Evolutionary conservation across 2,888 invertebrate genomes (phyloP), one percentile per base, ranked within the genome.

Genomic region (Philhelius pedissequus): DNA sequence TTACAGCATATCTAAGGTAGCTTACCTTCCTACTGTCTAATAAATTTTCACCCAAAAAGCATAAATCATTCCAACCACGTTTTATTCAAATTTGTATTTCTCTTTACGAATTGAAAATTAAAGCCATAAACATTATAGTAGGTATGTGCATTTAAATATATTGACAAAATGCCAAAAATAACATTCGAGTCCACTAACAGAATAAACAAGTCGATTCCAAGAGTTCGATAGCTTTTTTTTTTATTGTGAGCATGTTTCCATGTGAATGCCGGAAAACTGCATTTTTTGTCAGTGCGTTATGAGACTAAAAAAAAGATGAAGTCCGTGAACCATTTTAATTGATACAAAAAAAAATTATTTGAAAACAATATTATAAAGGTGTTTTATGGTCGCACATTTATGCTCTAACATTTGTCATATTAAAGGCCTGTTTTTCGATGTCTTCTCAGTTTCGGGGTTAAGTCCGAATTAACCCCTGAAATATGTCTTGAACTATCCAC

Each of bases 81-180:
- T 62, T 50, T 15, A 30, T 60, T 76, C 54, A 64, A 64, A 38
- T 66, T 75, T 58, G 25, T 38, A 6, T 76, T 54, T 70, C 35
- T 64, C 18, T 54, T 30, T 27, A 43, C 4, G 0, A 25, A 27
- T 18, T 9, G 1, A 9, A 30, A n/a, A n/a, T n/a, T n/a, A n/a
- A n/a, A n/a, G n/a, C n/a, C n/a, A n/a, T n/a, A n/a, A n/a, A n/a
- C n/a, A n/a, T n/a, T n/a, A n/a, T n/a, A n/a, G n/a, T n/a, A n/a
- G n/a, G n/a, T 5, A 25, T 25, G 5, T 3, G 2, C 20, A 64
- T 56, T 62, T 27, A 18, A 43, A 54, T 56, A 38, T 56, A 74
- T 68, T 79, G 79, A 79, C 68, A 74, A 79, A 69, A 75, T 80
- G 74, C 80, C 80, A 80, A 75, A 64, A 45, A 45, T 8, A 6